Evolutionary conservation across 2,797 vertebrate species (phyloP).

Genomic region (Anguilla pacifica): DNA sequence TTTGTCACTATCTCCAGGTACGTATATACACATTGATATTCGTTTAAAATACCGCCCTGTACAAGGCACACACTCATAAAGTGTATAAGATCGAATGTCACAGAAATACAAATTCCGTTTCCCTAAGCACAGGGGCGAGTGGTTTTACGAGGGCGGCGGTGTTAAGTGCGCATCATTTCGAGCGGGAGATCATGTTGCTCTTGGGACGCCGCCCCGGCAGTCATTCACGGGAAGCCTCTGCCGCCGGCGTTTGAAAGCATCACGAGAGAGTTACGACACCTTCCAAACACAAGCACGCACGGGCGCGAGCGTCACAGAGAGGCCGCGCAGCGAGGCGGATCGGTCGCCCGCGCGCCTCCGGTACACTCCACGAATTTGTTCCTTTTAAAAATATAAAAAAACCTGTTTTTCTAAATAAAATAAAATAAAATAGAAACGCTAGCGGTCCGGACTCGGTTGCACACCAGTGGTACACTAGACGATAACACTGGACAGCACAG

Average conservation of each 20-base stretch:
- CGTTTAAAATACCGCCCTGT: neutral
- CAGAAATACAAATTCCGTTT: neutral
- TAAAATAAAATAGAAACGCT: neutral
- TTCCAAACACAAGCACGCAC: neutral
- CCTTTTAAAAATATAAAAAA: neutral
- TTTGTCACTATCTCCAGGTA: neutral
- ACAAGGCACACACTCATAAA: neutral
- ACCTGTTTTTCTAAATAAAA: neutral
- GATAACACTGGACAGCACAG: neutral
- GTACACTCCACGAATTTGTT: neutral
- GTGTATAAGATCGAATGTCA: neutral
- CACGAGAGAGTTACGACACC: conserved; percentile 17
- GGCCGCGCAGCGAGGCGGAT: neutral
- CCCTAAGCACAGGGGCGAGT: neutral
- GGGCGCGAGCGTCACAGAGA: neutral
- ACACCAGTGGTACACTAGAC: neutral
- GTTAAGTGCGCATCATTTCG: neutral
- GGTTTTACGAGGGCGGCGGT: neutral
- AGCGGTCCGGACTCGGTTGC: neutral
- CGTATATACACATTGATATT: neutral
- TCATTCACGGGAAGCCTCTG: neutral
- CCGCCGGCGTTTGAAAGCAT: neutral
- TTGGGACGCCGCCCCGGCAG: neutral
- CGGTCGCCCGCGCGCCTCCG: neutral
- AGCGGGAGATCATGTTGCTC: neutral